phyloP scores from a whole-genome alignment of 2,113 vertebrate genomes.

The Bolborhynchus lineola region DNA sequence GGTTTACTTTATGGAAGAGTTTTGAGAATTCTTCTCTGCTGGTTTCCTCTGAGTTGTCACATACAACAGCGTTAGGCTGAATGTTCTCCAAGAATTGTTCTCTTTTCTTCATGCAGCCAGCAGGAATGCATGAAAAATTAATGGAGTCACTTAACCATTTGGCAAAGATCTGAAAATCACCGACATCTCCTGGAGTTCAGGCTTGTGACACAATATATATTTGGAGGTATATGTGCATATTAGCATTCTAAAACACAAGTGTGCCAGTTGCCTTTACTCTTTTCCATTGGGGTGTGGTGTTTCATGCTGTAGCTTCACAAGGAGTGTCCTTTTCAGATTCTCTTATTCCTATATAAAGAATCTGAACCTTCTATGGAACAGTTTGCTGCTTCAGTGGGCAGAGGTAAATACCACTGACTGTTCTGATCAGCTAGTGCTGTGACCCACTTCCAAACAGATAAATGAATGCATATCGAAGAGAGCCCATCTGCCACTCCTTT shows the following conservation, averaged over 20 bases:
- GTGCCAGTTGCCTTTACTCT: background rate
- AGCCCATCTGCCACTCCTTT: background rate
- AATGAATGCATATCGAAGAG: background rate
- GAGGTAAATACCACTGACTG: background rate
- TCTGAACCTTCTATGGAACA: background rate
- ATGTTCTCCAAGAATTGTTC: background rate
- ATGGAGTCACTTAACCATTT: background rate
- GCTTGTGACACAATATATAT: background rate
- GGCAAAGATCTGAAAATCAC: background rate
- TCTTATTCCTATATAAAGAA: background rate
- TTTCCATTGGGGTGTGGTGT: background rate
- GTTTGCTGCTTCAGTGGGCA: background rate
- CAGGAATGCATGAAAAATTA: background rate
- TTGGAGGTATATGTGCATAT: background rate
- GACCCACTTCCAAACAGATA: background rate
- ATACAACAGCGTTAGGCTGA: background rate
- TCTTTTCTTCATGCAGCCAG: background rate
- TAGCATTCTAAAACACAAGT: background rate
- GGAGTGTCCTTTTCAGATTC: background rate
- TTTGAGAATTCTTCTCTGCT: background rate
- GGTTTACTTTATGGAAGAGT: constrained; percentile 54
- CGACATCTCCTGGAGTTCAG: background rate
- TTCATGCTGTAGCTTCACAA: background rate
- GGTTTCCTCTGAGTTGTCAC: background rate
- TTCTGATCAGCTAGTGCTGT: background rate